A percentile compares a stretch with the other conserved stretches of the same genome.
These are phyloP conservation scores for Alethe diademata DNA, from an alignment of 2,113 vertebrate genomes.

Conservation along the genomic window DNA sequence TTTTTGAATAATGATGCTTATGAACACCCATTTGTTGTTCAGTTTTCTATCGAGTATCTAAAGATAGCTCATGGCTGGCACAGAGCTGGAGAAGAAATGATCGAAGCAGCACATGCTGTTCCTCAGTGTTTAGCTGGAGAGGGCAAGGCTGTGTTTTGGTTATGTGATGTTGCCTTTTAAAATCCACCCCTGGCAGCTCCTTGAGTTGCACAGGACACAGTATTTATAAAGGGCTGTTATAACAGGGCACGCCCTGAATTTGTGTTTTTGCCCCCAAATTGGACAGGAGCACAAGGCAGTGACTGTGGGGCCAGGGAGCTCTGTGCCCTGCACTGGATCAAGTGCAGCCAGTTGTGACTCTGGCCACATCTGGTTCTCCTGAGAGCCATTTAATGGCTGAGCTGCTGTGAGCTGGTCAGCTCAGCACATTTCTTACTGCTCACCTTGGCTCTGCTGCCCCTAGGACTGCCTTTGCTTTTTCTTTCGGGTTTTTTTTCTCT, in stretches of 20 bases:
- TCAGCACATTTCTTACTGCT: neutral
- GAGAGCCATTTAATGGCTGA: neutral
- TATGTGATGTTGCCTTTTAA: neutral
- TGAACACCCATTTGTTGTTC: neutral
- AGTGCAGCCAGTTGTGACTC: neutral
- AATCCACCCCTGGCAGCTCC: neutral
- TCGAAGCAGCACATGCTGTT: neutral
- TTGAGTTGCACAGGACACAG: neutral
- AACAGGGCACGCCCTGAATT: fast-evolving
- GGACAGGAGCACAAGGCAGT: neutral
- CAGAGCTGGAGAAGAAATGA: neutral
- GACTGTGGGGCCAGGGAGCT: neutral
- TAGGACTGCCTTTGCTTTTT: neutral
- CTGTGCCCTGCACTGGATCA: neutral
- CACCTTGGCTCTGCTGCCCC: neutral
- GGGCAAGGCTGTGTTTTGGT: neutral
- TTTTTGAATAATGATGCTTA: neutral
- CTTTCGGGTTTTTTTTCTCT: fast-evolving
- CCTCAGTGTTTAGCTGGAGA: neutral
- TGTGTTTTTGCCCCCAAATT: neutral
- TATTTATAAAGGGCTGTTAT: neutral
- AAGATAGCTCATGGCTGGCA: neutral
- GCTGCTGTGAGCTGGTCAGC: neutral
- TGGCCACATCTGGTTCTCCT: neutral
- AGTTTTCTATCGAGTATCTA: neutral